Conservation (phyloP, 2,113 vertebrate genomes). For the Prinia subflava region DNA sequence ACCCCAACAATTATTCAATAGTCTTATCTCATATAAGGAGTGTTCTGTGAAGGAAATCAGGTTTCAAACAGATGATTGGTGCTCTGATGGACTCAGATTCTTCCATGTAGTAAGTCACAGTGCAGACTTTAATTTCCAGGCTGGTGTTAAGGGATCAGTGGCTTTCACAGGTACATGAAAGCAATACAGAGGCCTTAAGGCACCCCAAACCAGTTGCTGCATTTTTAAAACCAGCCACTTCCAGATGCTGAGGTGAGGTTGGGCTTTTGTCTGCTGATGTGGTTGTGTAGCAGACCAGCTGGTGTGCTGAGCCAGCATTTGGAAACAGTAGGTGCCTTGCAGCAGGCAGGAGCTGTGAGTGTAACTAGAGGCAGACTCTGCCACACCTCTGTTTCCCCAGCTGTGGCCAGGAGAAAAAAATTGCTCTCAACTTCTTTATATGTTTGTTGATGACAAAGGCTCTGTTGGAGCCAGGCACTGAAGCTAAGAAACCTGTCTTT, state of each 20-base stretch:
- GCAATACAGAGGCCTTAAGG: not conserved
- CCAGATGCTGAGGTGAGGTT: not conserved
- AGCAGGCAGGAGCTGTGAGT: not conserved
- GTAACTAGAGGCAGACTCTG: not conserved
- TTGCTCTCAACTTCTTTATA: not conserved
- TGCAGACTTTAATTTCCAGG: not conserved
- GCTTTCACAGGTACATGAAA: not conserved
- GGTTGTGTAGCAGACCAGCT: not conserved
- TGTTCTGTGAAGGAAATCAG: not conserved
- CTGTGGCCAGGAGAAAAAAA: not conserved
- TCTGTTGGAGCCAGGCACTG: not conserved
- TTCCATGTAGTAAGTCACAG: not conserved
- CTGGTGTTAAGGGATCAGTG: not conserved
- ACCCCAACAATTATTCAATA: not conserved
- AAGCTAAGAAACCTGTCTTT: not conserved
- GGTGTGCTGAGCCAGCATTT: not conserved
- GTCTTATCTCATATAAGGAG: not conserved
- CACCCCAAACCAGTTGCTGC: not conserved
- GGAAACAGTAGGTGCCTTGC: not conserved
- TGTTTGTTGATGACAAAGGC: not conserved
- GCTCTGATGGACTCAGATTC: not conserved
- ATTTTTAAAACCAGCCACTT: not conserved
- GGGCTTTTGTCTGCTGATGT: rapidly evolving
- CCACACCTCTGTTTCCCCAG: not conserved
- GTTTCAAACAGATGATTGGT: not conserved